Base-by-base conservation (phyloP, 30 jellyfish, hydroid and myxozoan genomes). In the Mastigias papua region DNA sequence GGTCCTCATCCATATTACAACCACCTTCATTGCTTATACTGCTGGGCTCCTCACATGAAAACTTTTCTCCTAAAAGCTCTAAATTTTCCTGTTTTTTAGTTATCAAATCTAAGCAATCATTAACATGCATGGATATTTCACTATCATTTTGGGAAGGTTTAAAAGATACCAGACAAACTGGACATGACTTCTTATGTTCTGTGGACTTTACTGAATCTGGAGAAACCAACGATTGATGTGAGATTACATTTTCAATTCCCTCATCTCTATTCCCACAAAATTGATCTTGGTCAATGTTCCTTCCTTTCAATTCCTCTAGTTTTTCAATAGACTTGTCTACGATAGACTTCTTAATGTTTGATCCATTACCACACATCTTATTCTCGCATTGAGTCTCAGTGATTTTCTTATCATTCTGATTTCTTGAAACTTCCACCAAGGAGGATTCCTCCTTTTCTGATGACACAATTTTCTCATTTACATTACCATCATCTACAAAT, bases 51-150 rank as follows among this genome's bases (percentile, higher is more conserved):
- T 63, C 74, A 63, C 42, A 20, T 22, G 74, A 23, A 2, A 26
- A 10, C 0, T 27, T 30, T 1, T 11, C 13, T 17, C 26, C 22
- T 9, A 15, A n/a, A 32, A 25, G 60, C 23, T 67, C 73, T 9
- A 21, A 0, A 32, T 71, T 49, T n/a, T n/a, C 63, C 34, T 15
- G 20, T 2, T 26, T 15, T 10, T 35, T 51, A 34, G 49, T 73
- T 20, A 26, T 34, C 11, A 23, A 7, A 49, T 85, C 94, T 7
- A 85, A 68, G 48, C 94, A 85, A 34, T 75, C 46, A 67, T 85
- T 85, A 1, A 73, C 94, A 63, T 85, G 94, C 21, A 49, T 33
- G 34, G 73, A 72, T 25, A 73, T 11, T 10, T 85, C 84, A n/a
- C 34, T 17, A 13, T 85, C 76, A 25, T 76, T 73, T 25, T 51